Evolutionary conservation across 2,113 vertebrate species (phyloP).

Genomic region (Xyrauchen texanus): DNA sequence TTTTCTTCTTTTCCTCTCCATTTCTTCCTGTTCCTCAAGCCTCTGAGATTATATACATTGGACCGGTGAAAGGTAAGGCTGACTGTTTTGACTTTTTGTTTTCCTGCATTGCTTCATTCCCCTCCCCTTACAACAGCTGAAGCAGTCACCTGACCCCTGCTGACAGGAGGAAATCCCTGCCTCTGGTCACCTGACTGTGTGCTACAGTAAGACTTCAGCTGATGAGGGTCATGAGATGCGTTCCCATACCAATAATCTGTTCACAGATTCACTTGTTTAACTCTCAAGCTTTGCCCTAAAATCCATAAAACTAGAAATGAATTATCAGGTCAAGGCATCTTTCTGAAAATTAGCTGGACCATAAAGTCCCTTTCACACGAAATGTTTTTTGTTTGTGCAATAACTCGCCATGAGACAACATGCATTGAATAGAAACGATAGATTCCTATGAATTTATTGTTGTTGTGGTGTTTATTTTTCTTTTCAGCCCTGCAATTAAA

Average conservation of each 20-base stretch:
- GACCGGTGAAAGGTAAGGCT: conserved; percentile 99
- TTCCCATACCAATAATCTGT: not conserved
- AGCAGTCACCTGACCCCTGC: conserved; percentile 30
- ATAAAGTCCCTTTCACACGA: too few relatives aligned
- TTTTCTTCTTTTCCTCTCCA: conserved; percentile 66
- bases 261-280: too few relatives aligned
- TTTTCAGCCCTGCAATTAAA: too few relatives aligned
- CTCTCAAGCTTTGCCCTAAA: too few relatives aligned
- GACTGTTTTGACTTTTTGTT: conserved; percentile 55
- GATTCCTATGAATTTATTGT: too few relatives aligned
- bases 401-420: too few relatives aligned
- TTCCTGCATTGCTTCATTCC: conserved; percentile 66
- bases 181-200: conserved; percentile 36
- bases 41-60: conserved; percentile 99
- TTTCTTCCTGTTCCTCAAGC: conserved; percentile 80
- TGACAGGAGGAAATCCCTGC: not conserved
- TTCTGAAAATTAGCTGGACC: too few relatives aligned
- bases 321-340: too few relatives aligned
- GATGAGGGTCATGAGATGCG: conserved; percentile 35
- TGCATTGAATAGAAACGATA: too few relatives aligned
- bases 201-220: conserved; percentile 15
- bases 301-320: not conserved
- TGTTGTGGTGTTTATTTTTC: too few relatives aligned
- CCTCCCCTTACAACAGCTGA: conserved; percentile 17
- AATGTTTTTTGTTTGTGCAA: too few relatives aligned